Conservation (phyloP, 2,113 vertebrate species). For the human (Homo sapiens) region GRCh38 chr17:70751001-70751500, state of each 20-base stretch:
- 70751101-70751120: constrained; percentile 85
- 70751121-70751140: constrained; percentile 85
- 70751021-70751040: constrained; percentile 80
- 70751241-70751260: constrained; percentile 85
- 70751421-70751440: constrained; percentile 59
- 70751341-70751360: constrained; percentile 79
- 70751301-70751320: constrained; percentile 78
- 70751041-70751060: constrained; percentile 85
- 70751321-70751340: constrained; percentile 49
- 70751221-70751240: constrained; percentile 88
- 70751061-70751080: constrained; percentile 89
- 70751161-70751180: constrained; percentile 83
- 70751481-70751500: neutral
- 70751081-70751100: constrained; percentile 83
- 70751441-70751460: neutral
- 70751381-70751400: constrained; percentile 72
- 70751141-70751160: constrained; percentile 86
- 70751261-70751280: constrained; percentile 77
- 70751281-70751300: constrained; percentile 82
- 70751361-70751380: constrained; percentile 77
- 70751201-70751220: constrained; percentile 87
- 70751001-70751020: constrained; percentile 76
- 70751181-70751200: constrained; percentile 85
- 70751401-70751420: constrained; percentile 68
- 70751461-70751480: constrained; percentile 43